Evolutionary conservation across 1,140 invertebrate genomes (phyloP), one percentile per base, ranked within the genome.

Genomic region (Oedothorax gibbosus): DNA sequence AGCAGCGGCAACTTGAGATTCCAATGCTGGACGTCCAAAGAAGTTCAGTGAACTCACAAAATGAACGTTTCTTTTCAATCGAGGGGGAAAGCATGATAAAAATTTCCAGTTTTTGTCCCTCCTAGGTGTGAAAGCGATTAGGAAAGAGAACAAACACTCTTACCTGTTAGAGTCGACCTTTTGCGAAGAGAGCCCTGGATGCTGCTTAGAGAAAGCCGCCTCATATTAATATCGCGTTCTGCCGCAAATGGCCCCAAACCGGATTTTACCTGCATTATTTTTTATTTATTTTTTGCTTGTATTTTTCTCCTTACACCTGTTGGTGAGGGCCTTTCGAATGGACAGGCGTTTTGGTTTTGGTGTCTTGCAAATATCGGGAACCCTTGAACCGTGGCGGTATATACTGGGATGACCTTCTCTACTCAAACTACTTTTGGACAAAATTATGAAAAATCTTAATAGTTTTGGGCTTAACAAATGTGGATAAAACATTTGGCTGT

Each of bases 161-260:
- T 7, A 56, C 53, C 50, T 62, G 18, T 62, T 12, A 18, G 12
- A 62, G 12, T 62, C 56, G 57, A 18, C 18, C 21, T 57, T 57
- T 75, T 21, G 35, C 21, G 49, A 50, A 56, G 20, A 35, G 54
- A 35, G 54, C 35, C 56, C 56, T 21, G 35, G 72, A 57, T 21
- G 53, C 51, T 12, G 14, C 21, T 75, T 15, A 14, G 54, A 14
- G 20, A 53, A 66, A n/a, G 53, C 54, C 72, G 54, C 53, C 18
- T 60, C 10, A 21, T 15, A 57, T 57, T 75, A 12, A 14, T 35
- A 21, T 57, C 20, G 72, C 54, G 72, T 75, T 60, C 53, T 50
- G 54, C 72, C 69, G 21, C 56, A 75, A 50, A 75, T 57, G 72
- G 72, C 72, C 72, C 20, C 72, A 21, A 75, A 75, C 72, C 72